These are phyloP conservation scores for Heliconius sara DNA, from an alignment of 2,888 invertebrate species.

Conservation along the genomic window DNA sequence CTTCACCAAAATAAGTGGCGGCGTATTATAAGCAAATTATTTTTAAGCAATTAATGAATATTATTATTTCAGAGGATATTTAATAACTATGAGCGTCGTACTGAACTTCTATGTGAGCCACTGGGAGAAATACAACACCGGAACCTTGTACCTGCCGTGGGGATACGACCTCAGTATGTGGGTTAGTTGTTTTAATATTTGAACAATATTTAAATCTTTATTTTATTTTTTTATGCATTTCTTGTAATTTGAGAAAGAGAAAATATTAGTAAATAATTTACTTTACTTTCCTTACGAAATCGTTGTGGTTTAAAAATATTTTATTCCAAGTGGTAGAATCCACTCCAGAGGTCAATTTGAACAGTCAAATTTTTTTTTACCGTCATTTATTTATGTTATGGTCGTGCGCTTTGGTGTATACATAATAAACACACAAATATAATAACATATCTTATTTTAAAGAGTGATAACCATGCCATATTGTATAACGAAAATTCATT, in stretches of 20 bases:
- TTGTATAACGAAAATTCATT: no score
- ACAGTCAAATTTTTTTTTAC: no score
- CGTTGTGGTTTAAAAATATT: no score
- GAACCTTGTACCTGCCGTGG: slow-evolving; percentile 96
- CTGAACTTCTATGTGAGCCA: slow-evolving; percentile 95
- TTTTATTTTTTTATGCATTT: background rate
- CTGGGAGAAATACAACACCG: slow-evolving; percentile 99
- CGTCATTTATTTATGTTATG: no score
- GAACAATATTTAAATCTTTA: background rate
- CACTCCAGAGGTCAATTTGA: no score
- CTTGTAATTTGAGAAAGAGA: background rate
- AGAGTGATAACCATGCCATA: no score
- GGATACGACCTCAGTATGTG: slow-evolving; percentile 99
- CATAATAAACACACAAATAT: no score
- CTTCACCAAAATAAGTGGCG: no score
- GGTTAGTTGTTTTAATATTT: slow-evolving; percentile 83
- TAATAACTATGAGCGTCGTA: slow-evolving; percentile 94
- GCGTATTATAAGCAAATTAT: background rate
- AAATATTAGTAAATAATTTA: background rate
- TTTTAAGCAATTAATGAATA: background rate
- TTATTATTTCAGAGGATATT: slow-evolving; percentile 87
- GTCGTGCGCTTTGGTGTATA: no score
- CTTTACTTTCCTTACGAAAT: no score
- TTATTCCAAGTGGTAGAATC: no score
- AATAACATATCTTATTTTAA: no score